Percentiles rank a stretch among this genome's conserved stretches.
phyloP scores from a whole-genome alignment of 1,140 invertebrate genomes.

The Batillaria attramentaria region DNA sequence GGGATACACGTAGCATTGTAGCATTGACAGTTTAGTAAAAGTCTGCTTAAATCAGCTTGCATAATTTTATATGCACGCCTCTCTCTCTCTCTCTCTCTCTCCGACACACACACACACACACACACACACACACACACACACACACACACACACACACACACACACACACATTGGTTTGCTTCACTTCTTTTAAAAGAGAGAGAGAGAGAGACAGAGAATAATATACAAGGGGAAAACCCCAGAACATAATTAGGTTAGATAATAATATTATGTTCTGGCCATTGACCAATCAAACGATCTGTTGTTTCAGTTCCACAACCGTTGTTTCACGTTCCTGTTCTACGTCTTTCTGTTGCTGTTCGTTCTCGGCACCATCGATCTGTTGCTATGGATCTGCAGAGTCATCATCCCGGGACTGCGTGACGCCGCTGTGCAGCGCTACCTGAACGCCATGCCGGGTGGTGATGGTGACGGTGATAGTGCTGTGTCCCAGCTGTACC shows the following conservation, averaged over 20 bases:
- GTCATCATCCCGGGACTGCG: too few species aligned
- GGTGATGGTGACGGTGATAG: too few species aligned
- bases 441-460: too few species aligned
- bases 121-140: not conserved
- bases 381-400: too few species aligned
- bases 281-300: not conserved
- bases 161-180: not conserved
- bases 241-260: not conserved
- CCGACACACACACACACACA: not conserved
- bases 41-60: not conserved
- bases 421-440: too few species aligned
- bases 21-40: too few species aligned
- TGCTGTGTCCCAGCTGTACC: too few species aligned
- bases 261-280: not conserved
- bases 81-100: not conserved
- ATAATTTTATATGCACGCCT: not conserved
- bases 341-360: not conserved
- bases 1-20: too few species aligned
- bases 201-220: conserved; percentile 3
- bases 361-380: not conserved
- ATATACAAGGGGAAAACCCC: not conserved
- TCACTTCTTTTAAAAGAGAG: conserved; percentile 5
- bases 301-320: too few species aligned
- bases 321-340: not conserved
- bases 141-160: not conserved